Conservation (phyloP, 2,797 vertebrate species). For the Sebastolobus altivelis region DNA sequence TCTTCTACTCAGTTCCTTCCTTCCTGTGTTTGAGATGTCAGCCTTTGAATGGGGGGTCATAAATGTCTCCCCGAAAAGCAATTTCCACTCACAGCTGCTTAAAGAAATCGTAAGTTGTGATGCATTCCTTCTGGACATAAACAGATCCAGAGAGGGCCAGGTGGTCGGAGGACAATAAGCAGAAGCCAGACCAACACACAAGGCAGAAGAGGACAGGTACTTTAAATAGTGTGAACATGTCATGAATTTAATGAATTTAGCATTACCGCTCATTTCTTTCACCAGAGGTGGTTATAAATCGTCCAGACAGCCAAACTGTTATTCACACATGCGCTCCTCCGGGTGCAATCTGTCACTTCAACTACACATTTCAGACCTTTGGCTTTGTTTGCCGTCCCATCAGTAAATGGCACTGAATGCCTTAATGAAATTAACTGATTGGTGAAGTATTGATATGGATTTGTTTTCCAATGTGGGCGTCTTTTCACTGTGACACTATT, state of each 20-base stretch:
- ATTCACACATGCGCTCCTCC: constrained; percentile 26
- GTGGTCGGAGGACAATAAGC: constrained; percentile 50
- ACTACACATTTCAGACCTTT: constrained; percentile 80
- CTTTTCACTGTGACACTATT: constrained; percentile 80
- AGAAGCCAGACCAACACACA: constrained; percentile 26
- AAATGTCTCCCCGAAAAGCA: constrained; percentile 82
- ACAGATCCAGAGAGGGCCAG: constrained; percentile 60
- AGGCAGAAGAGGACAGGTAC: not conserved
- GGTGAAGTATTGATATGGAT: constrained; percentile 78
- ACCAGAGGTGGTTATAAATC: constrained; percentile 49
- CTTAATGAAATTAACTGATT: constrained; percentile 87
- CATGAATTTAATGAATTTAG: constrained; percentile 43
- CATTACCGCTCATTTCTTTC: constrained; percentile 42
- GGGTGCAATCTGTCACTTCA: constrained; percentile 47
- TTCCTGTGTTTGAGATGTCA: constrained; percentile 88
- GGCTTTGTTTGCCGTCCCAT: constrained; percentile 80
- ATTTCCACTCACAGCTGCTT: constrained; percentile 86
- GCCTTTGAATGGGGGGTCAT: constrained; percentile 85
- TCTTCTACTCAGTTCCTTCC: constrained; percentile 84
- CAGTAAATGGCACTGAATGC: constrained; percentile 77
- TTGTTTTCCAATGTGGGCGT: constrained; percentile 74
- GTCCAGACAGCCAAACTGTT: constrained; percentile 8
- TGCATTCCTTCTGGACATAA: constrained; percentile 72
- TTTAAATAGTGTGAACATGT: constrained; percentile 53
- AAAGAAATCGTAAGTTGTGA: constrained; percentile 79